These are phyloP conservation scores for Cryptoblepharus egeriae DNA, from an alignment of 2,797 vertebrate genomes.

Conservation along the genomic window DNA sequence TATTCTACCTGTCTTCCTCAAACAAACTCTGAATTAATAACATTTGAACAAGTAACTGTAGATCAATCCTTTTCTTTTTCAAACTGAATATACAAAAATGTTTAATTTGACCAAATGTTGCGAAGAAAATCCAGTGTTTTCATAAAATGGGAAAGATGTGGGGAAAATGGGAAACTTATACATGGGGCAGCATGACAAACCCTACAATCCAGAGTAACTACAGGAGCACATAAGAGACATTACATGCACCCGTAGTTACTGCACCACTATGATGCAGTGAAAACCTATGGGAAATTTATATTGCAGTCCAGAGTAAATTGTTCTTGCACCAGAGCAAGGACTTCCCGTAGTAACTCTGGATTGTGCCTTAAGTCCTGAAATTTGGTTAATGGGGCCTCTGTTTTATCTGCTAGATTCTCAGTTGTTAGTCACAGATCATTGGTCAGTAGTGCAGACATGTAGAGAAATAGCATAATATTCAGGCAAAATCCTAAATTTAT, in stretches of 20 bases:
- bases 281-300: no score
- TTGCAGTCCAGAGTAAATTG: no score
- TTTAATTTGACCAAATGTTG: not conserved
- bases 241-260: no score
- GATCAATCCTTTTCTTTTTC: not conserved
- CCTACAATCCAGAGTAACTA: no score
- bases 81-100: not conserved
- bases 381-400: not conserved
- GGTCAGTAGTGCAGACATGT: not conserved
- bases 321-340: no score
- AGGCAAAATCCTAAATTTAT: rapidly evolving
- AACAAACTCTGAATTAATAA: not conserved
- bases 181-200: not conserved
- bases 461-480: not conserved
- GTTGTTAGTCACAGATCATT: no score
- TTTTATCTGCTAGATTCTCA: not conserved
- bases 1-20: not conserved
- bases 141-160: not conserved
- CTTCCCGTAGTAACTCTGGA: no score
- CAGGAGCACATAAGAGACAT: no score
- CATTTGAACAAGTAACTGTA: not conserved
- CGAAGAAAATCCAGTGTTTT: not conserved
- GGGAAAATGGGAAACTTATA: not conserved
- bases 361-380: not conserved
- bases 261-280: no score